Percentiles rank a stretch among this genome's conserved stretches.
Conservation (phyloP, 2,888 invertebrate species). For the Barypeithes pellucidus region DNA sequence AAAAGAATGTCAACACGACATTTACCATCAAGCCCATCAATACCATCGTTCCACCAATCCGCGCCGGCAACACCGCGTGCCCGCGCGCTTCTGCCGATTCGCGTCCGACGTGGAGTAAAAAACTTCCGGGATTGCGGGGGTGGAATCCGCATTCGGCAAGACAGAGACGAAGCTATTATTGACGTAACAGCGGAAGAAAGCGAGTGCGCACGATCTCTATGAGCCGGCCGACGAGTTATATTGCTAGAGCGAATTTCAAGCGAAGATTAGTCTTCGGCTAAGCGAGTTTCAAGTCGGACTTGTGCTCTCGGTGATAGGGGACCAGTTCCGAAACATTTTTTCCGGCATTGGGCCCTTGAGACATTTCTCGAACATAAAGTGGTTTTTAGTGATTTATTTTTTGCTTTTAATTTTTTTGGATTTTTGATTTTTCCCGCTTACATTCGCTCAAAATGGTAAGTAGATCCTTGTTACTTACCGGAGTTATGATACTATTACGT, state of each 20-base stretch:
- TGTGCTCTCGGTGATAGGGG: slow-evolving; percentile 19
- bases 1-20: slow-evolving; percentile 50
- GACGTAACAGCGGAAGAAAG: slow-evolving; percentile 68
- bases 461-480: not conserved
- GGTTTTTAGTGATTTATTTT: slow-evolving; percentile 47
- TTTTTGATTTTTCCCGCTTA: slow-evolving; percentile 36
- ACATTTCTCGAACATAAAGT: slow-evolving; percentile 35
- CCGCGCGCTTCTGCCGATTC: slow-evolving; percentile 37
- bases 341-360: slow-evolving; percentile 45
- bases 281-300: slow-evolving; percentile 43
- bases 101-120: slow-evolving; percentile 51
- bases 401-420: slow-evolving; percentile 47
- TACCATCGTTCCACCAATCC: slow-evolving; percentile 27
- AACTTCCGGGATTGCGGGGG: slow-evolving; percentile 63
- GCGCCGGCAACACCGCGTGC: slow-evolving; percentile 39
- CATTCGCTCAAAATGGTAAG: slow-evolving; percentile 35
- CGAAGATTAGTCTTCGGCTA: slow-evolving; percentile 45
- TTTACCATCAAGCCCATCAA: slow-evolving; percentile 33
- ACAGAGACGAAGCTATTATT: slow-evolving; percentile 66
- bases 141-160: slow-evolving; percentile 60
- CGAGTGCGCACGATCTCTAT: slow-evolving; percentile 57
- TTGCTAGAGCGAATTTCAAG: slow-evolving; percentile 43
- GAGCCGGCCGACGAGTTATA: slow-evolving; percentile 47
- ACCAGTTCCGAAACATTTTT: slow-evolving; percentile 1
- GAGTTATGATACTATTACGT: not conserved